A percentile compares a stretch with the other conserved stretches of the same genome.
These are phyloP conservation scores for Geococcyx californianus DNA, from an alignment of 2,113 vertebrate genomes.

Conservation along the genomic window DNA sequence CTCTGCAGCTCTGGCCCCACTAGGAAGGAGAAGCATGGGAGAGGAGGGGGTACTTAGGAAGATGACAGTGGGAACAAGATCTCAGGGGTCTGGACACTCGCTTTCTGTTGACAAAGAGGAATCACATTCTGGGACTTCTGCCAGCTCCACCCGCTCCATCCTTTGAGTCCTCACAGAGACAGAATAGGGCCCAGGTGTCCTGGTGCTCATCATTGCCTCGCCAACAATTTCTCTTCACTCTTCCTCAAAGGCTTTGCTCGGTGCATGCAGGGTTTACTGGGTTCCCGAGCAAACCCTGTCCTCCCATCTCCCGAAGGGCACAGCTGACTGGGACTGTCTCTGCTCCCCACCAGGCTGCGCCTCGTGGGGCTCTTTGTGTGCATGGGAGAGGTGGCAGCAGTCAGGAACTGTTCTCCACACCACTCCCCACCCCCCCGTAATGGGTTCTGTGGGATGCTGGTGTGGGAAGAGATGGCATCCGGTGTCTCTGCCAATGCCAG, in stretches of 20 bases:
- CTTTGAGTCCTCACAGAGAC: neutral
- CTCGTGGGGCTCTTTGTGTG: neutral
- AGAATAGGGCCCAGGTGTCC: neutral
- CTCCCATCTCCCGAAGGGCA: neutral
- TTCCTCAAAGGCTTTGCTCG: neutral
- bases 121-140: neutral
- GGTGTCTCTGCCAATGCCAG: neutral
- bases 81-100: neutral
- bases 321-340: neutral
- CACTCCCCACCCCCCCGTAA: neutral
- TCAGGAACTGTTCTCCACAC: neutral
- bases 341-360: neutral
- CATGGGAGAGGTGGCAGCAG: fast-evolving
- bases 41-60: neutral
- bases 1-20: neutral
- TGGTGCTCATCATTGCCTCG: neutral
- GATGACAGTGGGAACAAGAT: neutral
- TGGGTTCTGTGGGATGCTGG: neutral
- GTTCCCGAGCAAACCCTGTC: neutral
- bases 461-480: neutral
- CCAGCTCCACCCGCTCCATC: neutral
- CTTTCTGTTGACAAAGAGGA: neutral
- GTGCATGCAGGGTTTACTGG: neutral
- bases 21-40: neutral
- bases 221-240: neutral